These are phyloP conservation scores for Suncus etruscus DNA, from an alignment of 2,113 vertebrate species.

Conservation along the genomic window DNA sequence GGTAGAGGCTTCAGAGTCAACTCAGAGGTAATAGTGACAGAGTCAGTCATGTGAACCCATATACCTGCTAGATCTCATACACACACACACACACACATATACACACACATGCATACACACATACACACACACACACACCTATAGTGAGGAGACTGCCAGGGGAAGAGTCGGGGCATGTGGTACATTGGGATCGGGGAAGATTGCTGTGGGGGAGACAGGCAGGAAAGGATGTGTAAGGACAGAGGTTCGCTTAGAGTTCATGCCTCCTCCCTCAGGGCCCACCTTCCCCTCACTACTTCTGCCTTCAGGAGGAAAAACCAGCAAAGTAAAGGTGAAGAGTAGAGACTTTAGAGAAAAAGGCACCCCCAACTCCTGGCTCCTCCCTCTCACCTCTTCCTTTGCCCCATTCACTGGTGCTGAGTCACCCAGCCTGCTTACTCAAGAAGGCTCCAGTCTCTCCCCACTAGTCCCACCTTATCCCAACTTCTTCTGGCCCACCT, in stretches of 20 bases:
- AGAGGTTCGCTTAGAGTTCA: too few relatives aligned
- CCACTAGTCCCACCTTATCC: too few relatives aligned
- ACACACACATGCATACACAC: too few relatives aligned
- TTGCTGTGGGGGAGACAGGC: too few relatives aligned
- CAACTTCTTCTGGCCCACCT: background rate
- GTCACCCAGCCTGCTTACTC: background rate
- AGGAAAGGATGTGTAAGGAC: background rate
- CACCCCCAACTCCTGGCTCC: background rate
- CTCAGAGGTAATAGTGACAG: background rate
- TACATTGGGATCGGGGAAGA: background rate
- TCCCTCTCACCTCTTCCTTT: slow-evolving; percentile 27
- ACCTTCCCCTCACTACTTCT: slow-evolving; percentile 27
- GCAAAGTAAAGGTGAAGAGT: background rate
- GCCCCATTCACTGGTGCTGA: background rate
- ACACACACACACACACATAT: too few relatives aligned
- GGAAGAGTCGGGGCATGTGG: background rate
- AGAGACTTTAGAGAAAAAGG: background rate
- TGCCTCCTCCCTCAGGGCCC: slow-evolving; percentile 30
- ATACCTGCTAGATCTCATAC: too few relatives aligned
- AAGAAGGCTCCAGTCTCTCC: background rate
- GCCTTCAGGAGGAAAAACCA: slow-evolving; percentile 51
- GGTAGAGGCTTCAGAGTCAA: background rate
- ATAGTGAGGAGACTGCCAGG: too few relatives aligned
- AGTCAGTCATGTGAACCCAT: background rate
- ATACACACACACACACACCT: too few relatives aligned